Conservation (phyloP, 2,113 vertebrate genomes). For the Myotis davidii region DNA sequence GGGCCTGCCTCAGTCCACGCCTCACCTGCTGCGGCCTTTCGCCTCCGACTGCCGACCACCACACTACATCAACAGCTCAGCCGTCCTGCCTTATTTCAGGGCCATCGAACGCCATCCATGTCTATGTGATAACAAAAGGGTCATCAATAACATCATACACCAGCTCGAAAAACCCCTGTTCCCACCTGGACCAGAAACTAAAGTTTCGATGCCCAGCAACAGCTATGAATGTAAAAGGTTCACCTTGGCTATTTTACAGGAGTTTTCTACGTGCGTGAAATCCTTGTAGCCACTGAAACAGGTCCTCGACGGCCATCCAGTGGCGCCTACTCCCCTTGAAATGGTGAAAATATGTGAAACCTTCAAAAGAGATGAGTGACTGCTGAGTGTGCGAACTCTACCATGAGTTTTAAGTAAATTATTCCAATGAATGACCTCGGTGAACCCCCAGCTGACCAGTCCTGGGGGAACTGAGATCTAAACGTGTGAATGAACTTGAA, state of each 20-base stretch:
- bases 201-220: rapidly evolving
- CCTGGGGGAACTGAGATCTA: not conserved
- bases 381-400: too few species aligned
- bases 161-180: not conserved
- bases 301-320: not conserved
- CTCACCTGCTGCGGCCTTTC: rapidly evolving
- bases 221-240: rapidly evolving
- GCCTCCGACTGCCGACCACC: rapidly evolving
- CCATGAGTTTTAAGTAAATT: not conserved
- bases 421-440: not conserved
- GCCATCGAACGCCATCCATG: rapidly evolving
- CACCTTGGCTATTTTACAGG: not conserved
- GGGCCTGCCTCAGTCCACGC: rapidly evolving
- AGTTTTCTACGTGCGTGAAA: not conserved
- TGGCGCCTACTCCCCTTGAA: not conserved
- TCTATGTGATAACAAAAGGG: not conserved
- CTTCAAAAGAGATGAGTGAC: not conserved
- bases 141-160: not conserved
- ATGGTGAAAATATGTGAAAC: rapidly evolving
- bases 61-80: not conserved
- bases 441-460: not conserved
- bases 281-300: rapidly evolving
- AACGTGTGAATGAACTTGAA: not conserved
- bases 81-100: constrained; percentile 7
- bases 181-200: rapidly evolving